Conservation (phyloP, 2,113 vertebrate genomes). For the Alexandromys fortis region DNA sequence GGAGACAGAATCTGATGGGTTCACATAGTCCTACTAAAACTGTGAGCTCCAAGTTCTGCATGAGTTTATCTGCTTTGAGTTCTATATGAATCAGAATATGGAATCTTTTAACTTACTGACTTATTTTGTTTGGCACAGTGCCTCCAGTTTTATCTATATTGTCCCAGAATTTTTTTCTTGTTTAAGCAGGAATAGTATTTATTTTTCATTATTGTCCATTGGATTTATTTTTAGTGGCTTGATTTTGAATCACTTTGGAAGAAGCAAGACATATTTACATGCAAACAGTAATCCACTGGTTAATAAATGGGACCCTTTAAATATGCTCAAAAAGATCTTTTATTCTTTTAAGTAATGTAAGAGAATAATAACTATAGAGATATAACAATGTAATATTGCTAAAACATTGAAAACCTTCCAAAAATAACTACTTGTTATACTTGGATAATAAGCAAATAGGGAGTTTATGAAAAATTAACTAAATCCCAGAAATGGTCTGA, state of each 20-base stretch:
- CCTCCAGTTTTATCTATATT: not conserved
- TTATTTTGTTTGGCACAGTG: not conserved
- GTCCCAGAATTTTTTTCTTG: not conserved
- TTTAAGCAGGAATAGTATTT: not conserved
- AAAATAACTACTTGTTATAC: slow-evolving; percentile 13
- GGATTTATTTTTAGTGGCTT: not conserved
- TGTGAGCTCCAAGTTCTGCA: not conserved
- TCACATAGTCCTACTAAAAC: not conserved
- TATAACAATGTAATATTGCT: not conserved
- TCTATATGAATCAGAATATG: not conserved
- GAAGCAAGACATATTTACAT: not conserved
- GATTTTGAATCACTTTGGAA: not conserved
- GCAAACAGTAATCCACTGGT: not conserved
- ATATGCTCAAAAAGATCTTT: not conserved
- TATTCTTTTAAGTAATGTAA: not conserved
- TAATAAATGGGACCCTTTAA: not conserved
- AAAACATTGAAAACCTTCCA: slow-evolving; percentile 13
- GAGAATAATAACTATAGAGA: not conserved
- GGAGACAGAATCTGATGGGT: not conserved
- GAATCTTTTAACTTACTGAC: not conserved
- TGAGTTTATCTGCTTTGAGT: not conserved
- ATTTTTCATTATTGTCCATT: not conserved
- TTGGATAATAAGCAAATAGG: slow-evolving; percentile 8
- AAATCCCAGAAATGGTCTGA: not conserved
- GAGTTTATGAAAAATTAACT: slow-evolving; percentile 33